Evolutionary conservation across 2,888 invertebrate species (phyloP).

Genomic region (Erannis defoliaria): DNA sequence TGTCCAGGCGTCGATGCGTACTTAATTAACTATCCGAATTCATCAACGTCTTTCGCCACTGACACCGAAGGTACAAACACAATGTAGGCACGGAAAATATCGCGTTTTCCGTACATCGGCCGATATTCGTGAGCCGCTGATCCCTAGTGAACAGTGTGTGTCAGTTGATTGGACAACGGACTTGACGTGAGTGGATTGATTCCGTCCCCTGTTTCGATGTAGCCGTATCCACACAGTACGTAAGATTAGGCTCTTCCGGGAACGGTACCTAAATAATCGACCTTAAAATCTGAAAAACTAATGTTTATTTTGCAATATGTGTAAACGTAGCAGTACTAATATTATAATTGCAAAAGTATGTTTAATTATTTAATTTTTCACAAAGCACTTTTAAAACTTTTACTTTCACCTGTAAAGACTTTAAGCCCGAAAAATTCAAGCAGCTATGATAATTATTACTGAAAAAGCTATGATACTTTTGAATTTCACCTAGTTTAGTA

Average conservation of each 20-base stretch:
- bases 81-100: slow-evolving; percentile 28
- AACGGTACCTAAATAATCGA: not conserved
- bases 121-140: slow-evolving; percentile 57
- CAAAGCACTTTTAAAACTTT: too few relatives aligned
- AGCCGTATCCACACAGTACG: slow-evolving; percentile 7
- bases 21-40: slow-evolving; percentile 55
- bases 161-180: slow-evolving; percentile 83
- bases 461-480: too few relatives aligned
- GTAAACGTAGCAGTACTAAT: too few relatives aligned
- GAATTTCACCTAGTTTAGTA: too few relatives aligned
- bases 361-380: too few relatives aligned
- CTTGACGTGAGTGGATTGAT: slow-evolving; percentile 82
- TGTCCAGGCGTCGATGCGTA: slow-evolving; percentile 53
- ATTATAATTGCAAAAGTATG: too few relatives aligned
- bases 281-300: too few relatives aligned
- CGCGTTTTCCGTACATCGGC: slow-evolving; percentile 52
- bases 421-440: too few relatives aligned
- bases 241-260: not conserved
- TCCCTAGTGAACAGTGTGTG: slow-evolving; percentile 79
- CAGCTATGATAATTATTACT: too few relatives aligned
- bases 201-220: slow-evolving; percentile 55
- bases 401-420: too few relatives aligned
- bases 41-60: slow-evolving; percentile 51
- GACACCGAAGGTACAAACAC: slow-evolving; percentile 53
- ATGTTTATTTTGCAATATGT: too few relatives aligned